Conservation (phyloP, 2,113 vertebrate genomes). For the Odocoileus hemionus region DNA sequence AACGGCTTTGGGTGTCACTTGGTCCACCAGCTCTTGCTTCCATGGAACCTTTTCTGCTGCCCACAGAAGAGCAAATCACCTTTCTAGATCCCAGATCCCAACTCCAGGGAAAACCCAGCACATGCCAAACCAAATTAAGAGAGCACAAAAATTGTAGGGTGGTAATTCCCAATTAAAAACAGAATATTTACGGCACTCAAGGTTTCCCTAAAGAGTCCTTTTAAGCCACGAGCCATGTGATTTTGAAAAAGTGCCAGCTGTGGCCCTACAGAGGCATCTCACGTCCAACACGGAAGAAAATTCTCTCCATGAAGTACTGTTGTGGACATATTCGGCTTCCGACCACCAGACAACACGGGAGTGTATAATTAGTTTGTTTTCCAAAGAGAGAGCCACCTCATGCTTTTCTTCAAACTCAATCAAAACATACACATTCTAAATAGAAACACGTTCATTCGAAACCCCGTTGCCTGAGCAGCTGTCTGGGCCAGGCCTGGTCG, state of each 20-base stretch:
- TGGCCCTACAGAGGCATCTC: conserved; percentile 22
- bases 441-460: conserved; percentile 64
- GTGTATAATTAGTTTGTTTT: conserved; percentile 70
- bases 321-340: conserved; percentile 14
- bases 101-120: neutral
- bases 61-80: neutral
- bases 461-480: conserved; percentile 78
- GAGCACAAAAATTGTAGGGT: neutral
- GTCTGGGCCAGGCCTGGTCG: conserved; percentile 24
- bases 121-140: neutral
- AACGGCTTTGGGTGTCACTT: conserved; percentile 37
- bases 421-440: conserved; percentile 81
- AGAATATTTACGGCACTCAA: neutral
- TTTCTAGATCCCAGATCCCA: neutral
- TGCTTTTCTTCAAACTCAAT: conserved; percentile 84
- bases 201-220: conserved; percentile 11
- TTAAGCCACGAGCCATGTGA: conserved; percentile 26
- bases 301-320: conserved; percentile 41
- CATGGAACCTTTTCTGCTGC: neutral
- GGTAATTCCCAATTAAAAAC: neutral
- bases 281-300: conserved; percentile 41
- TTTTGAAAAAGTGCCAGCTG: conserved; percentile 58
- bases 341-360: conserved; percentile 31
- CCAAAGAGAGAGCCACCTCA: conserved; percentile 70
- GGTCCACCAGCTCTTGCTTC: conserved; percentile 32